A percentile compares a stretch with the other conserved stretches of the same genome.
Conservation (phyloP, 2,113 vertebrate species). For the Eonycteris spelaea region DNA sequence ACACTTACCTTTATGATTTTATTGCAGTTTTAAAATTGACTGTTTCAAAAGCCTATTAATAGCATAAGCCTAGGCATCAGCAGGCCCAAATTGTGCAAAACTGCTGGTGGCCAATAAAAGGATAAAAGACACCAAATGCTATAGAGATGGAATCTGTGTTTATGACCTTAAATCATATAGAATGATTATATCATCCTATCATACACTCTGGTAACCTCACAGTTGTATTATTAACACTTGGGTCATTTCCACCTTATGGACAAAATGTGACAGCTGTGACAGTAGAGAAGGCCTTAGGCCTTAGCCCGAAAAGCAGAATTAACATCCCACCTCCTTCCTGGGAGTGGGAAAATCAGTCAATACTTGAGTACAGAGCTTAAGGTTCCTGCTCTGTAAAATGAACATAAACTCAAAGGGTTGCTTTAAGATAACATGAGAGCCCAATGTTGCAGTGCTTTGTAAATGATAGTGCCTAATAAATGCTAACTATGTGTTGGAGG, state of each 20-base stretch:
- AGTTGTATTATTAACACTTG: not conserved
- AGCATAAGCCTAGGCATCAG: not conserved
- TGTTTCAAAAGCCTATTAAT: not conserved
- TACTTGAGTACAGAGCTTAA: not conserved
- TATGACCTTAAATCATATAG: not conserved
- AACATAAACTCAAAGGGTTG: not conserved
- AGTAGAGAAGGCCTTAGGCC: not conserved
- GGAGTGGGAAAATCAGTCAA: not conserved
- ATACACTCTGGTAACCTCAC: not conserved
- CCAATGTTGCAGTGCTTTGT: not conserved
- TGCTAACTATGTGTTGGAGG: not conserved
- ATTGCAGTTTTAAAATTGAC: not conserved
- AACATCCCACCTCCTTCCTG: not conserved
- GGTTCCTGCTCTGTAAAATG: not conserved
- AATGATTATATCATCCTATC: not conserved
- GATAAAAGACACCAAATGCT: not conserved
- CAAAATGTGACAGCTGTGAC: not conserved
- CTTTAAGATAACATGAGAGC: not conserved
- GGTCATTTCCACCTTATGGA: not conserved
- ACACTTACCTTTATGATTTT: not conserved
- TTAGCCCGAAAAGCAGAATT: not conserved
- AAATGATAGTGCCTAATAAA: not conserved
- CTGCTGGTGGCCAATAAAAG: not conserved
- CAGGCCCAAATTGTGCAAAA: not conserved
- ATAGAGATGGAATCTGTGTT: not conserved